Conservation (phyloP, 92 coral and sea anemone genomes). For the Virgularia gustaviana region DNA sequence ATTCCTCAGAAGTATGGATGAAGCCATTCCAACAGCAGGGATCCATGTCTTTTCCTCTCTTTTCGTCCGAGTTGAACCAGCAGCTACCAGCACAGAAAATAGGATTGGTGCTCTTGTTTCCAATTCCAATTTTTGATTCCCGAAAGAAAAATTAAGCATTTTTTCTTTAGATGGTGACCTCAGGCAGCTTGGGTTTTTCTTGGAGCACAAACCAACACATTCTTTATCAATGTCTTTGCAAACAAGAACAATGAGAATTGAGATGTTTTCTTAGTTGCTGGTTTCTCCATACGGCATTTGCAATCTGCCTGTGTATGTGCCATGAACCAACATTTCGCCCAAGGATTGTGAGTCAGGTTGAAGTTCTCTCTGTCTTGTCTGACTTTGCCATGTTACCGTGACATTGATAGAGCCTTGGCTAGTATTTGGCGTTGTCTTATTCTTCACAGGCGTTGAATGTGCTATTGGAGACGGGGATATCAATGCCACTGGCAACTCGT, state of each 20-base stretch:
- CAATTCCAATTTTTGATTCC: constrained; percentile 42
- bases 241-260: constrained; percentile 15
- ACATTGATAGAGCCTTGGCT: constrained; percentile 21
- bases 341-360: constrained; percentile 53
- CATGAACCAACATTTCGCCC: constrained; percentile 56
- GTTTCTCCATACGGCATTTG: constrained; percentile 58
- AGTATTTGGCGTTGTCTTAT: too few relatives aligned
- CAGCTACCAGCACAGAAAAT: constrained; percentile 43
- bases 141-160: constrained; percentile 51
- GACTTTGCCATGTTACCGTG: constrained; percentile 45
- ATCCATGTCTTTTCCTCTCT: constrained; percentile 19
- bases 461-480: too few relatives aligned
- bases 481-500: too few relatives aligned
- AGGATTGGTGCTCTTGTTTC: constrained; percentile 52
- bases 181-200: constrained; percentile 56
- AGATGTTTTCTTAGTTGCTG: constrained; percentile 45
- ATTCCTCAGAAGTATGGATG: constrained; percentile 52
- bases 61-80: constrained; percentile 36
- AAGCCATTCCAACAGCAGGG: constrained; percentile 62
- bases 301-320: constrained; percentile 62
- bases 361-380: constrained; percentile 36
- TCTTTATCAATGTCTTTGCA: constrained; percentile 52
- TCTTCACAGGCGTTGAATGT: constrained; percentile 3
- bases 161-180: constrained; percentile 47
- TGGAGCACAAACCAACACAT: constrained; percentile 52